phyloP scores from a whole-genome alignment of 2,113 vertebrate genomes.

The Anseranas semipalmata region DNA sequence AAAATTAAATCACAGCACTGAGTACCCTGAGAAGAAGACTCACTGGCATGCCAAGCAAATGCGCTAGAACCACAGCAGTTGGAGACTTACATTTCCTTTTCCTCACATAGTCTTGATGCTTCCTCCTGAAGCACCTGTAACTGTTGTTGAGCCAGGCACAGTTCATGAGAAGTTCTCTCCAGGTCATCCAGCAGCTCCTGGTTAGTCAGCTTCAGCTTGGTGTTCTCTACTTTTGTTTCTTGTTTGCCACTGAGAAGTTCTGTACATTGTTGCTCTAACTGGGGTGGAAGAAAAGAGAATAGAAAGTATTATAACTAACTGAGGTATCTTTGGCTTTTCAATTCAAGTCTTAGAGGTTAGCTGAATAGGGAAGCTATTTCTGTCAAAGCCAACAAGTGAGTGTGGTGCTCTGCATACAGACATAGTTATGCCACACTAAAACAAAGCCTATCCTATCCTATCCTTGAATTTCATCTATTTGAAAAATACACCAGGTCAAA shows the following conservation, averaged over 20 bases:
- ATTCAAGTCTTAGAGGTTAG: not conserved
- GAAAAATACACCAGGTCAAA: not conserved
- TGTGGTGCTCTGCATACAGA: not conserved
- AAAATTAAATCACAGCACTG: not conserved
- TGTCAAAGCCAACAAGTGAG: not conserved
- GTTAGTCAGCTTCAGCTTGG: conserved; percentile 88
- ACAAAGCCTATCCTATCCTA: not conserved
- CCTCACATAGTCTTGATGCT: conserved; percentile 81
- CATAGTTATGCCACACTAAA: not conserved
- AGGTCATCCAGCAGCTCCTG: conserved; percentile 85
- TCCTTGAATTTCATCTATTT: not conserved
- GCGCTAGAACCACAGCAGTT: not conserved
- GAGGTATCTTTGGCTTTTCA: not conserved
- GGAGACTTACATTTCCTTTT: conserved; percentile 88
- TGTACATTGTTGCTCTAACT: conserved; percentile 87
- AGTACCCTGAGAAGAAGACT: not conserved
- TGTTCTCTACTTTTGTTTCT: conserved; percentile 87
- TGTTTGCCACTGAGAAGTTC: conserved; percentile 86
- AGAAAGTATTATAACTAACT: not conserved
- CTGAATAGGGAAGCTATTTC: not conserved
- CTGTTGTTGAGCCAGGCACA: conserved; percentile 85
- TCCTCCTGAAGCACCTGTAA: conserved; percentile 85
- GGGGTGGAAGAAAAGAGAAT: not conserved
- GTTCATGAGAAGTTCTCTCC: conserved; percentile 81
- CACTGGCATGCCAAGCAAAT: not conserved